Percentiles rank a stretch among this genome's conserved stretches.
phyloP scores from a whole-genome alignment of 2,113 vertebrate species.

The Heliornis fulica region DNA sequence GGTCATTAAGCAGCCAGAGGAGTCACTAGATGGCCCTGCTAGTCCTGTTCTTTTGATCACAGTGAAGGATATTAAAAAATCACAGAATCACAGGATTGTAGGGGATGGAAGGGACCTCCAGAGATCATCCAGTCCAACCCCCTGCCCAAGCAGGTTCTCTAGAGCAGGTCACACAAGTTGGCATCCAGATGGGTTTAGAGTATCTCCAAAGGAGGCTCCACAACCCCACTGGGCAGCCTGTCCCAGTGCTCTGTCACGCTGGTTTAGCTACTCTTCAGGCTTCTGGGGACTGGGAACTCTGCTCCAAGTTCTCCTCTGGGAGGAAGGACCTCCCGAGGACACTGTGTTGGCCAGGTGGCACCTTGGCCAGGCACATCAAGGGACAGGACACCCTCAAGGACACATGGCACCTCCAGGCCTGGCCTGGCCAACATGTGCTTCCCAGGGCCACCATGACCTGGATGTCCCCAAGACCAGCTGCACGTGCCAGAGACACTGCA shows the following conservation, averaged over 20 bases:
- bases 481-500: background rate
- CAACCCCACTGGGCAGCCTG: too few species aligned
- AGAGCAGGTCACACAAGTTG: too few species aligned
- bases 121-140: too few species aligned
- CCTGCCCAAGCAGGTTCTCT: too few species aligned
- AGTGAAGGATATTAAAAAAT: background rate
- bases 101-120: too few species aligned
- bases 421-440: fast-evolving
- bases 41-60: constrained; percentile 45
- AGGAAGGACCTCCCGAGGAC: background rate
- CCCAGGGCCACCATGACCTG: background rate
- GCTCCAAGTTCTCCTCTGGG: background rate
- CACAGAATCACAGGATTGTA: too few species aligned
- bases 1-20: constrained; percentile 43
- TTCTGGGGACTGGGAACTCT: background rate
- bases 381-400: background rate
- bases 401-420: background rate
- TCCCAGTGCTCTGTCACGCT: too few species aligned
- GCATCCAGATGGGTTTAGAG: too few species aligned
- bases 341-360: fast-evolving
- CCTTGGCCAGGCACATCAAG: fast-evolving
- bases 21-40: constrained; percentile 68
- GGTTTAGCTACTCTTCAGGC: background rate
- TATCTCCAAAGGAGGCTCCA: too few species aligned
- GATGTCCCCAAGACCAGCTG: fast-evolving